Evolutionary conservation across 2,113 vertebrate genomes (phyloP), one percentile per base, ranked within the genome.

Genomic region (Oncorhynchus mykiss): DNA sequence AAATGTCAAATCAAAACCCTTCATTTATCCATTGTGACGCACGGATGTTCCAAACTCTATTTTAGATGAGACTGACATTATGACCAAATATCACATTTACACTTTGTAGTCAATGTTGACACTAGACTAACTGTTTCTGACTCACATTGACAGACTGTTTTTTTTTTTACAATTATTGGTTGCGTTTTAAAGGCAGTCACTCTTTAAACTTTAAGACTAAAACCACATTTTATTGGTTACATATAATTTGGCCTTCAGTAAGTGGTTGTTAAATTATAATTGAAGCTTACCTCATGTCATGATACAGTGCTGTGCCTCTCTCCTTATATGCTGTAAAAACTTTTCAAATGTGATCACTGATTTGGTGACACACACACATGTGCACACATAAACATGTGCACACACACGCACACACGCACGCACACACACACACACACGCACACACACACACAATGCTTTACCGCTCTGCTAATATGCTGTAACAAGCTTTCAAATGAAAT

Each of bases 291-390:
- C 76, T 86, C 85, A 74, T 34, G 34, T 34, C 51, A 54, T 18
- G 16, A 14, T 74, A 3, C 76, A 77, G 70, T 85, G 79, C 85
- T 82, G 88, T 87, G 79, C 75, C 67, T 81, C 80, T 77, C 66
- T 67, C 78, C 84, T 88, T 88, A 85, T 87, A 72, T 82, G 49
- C 51, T 83, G 80, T 87, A 79, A 79, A 73, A 80, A 72, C 77
- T 18, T 14, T 85, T 65, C 0, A 12, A 67, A 51, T 51, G 59
- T 51, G 64, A 71, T 74, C 70, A 54, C 51, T 54, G 34, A 34
- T 54, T 12, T 18, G 16, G 3, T 34, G 34, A 34, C 51, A 81
- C 49, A 39, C 34, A 45, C 6, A 34, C 34, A 8, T 2, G 34
- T 7, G 6, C 34, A 77, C 77, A 45, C 68, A 78, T 65, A n/a